phyloP scores from a whole-genome alignment of 2,888 invertebrate species.

The Megastigmus dorsalis region DNA sequence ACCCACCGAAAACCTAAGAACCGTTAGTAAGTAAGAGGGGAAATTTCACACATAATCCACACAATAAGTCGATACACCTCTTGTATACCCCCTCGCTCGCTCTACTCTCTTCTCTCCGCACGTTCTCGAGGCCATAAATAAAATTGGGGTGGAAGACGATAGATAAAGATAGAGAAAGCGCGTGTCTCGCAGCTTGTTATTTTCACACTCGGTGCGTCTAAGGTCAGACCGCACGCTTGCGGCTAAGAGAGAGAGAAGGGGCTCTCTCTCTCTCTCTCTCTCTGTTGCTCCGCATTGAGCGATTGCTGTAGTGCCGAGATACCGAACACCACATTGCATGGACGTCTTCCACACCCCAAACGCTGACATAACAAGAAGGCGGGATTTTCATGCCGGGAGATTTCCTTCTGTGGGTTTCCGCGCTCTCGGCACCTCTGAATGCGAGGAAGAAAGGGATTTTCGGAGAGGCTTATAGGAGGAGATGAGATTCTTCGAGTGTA shows the following conservation, averaged over 20 bases:
- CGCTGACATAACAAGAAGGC: conserved; percentile 68
- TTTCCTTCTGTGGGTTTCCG: conserved; percentile 62
- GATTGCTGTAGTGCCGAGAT: background rate
- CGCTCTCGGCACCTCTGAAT: background rate
- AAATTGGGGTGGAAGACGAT: conserved; percentile 62
- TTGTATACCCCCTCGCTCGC: conserved; percentile 44
- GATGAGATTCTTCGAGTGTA: conserved; percentile 58
- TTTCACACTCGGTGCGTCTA: conserved; percentile 65
- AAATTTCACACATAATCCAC: conserved; percentile 35
- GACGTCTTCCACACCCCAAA: no score
- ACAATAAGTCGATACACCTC: conserved; percentile 52
- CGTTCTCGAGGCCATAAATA: conserved; percentile 59
- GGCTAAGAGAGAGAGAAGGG: no score
- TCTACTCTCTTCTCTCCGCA: conserved; percentile 39
- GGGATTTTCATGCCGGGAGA: conserved; percentile 62
- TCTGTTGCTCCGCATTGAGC: no score
- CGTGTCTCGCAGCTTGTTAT: conserved; percentile 68
- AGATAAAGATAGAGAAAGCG: conserved; percentile 19
- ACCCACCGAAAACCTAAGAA: conserved; percentile 14
- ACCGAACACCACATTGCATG: background rate
- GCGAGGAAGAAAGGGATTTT: conserved; percentile 11
- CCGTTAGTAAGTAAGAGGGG: no score
- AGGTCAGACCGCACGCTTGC: conserved; percentile 58
- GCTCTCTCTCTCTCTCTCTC: no score
- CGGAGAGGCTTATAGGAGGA: conserved; percentile 60